A percentile compares a stretch with the other conserved stretches of the same genome.
phyloP scores from a whole-genome alignment of 2,888 invertebrate species.

The Parapristionchus giblindavisi region DNA sequence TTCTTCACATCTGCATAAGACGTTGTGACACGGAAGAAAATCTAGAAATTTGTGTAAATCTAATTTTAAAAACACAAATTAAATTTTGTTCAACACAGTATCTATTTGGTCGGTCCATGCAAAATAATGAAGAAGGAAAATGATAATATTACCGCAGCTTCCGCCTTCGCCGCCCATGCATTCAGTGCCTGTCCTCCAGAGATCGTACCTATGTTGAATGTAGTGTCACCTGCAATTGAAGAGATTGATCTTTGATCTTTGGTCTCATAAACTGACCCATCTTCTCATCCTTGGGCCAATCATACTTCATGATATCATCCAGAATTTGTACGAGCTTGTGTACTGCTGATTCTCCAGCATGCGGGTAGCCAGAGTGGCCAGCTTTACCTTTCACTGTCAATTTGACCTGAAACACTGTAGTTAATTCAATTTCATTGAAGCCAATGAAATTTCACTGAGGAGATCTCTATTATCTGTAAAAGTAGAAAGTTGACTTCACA shows the following conservation, averaged over 20 bases:
- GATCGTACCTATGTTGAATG: slow-evolving; percentile 63
- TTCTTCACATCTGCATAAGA: slow-evolving; percentile 45
- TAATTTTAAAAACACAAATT: background rate
- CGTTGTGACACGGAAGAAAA: slow-evolving; percentile 57
- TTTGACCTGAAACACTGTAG: slow-evolving; percentile 47
- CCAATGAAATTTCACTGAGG: no score
- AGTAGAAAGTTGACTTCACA: no score
- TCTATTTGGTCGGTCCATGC: no score
- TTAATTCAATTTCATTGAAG: no score
- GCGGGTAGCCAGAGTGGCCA: slow-evolving; percentile 64
- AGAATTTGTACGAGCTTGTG: slow-evolving; percentile 61
- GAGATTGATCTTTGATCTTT: background rate
- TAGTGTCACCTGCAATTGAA: slow-evolving; percentile 56
- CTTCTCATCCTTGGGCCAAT: slow-evolving; percentile 58
- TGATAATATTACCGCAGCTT: no score
- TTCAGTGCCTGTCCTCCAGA: slow-evolving; percentile 67
- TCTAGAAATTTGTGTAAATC: slow-evolving; percentile 3
- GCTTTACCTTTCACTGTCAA: slow-evolving; percentile 51
- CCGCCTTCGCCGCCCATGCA: slow-evolving; percentile 60
- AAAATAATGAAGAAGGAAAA: no score
- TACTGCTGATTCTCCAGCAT: slow-evolving; percentile 62
- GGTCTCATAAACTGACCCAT: background rate
- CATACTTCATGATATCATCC: slow-evolving; percentile 49
- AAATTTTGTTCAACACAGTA: no score
- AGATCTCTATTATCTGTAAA: no score